Conservation (phyloP, 2,888 invertebrate species). For the Drosophila lacicola region DNA sequence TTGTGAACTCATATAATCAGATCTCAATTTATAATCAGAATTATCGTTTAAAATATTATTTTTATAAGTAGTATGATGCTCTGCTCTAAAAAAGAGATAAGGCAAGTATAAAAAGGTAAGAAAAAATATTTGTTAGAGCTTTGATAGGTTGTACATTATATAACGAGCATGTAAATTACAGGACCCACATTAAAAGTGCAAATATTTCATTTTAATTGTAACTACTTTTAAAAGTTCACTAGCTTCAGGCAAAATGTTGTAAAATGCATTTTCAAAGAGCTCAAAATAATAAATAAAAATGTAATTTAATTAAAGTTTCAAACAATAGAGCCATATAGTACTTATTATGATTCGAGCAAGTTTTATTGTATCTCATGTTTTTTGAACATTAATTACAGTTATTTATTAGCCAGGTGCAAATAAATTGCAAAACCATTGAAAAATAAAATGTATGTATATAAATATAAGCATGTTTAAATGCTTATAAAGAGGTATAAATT, state of each 20-base stretch:
- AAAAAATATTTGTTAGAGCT: no score
- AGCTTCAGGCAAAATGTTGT: not conserved
- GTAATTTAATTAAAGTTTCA: slow-evolving; percentile 25
- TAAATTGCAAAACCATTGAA: slow-evolving; percentile 46
- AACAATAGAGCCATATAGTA: slow-evolving; percentile 5
- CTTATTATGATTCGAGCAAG: not conserved
- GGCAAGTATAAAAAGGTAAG: no score
- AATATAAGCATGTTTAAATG: slow-evolving; percentile 45
- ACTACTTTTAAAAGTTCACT: no score
- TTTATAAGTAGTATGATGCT: no score
- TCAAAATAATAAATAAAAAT: slow-evolving; percentile 10
- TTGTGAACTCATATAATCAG: not conserved
- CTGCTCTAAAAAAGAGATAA: no score
- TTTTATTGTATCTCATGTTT: slow-evolving; percentile 31
- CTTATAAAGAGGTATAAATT: slow-evolving; percentile 52
- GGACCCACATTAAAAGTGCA: no score
- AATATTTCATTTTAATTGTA: no score
- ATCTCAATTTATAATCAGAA: not conserved
- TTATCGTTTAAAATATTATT: no score
- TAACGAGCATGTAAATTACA: no score
- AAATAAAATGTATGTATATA: slow-evolving; percentile 23
- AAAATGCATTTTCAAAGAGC: slow-evolving; percentile 21
- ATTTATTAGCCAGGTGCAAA: slow-evolving; percentile 66
- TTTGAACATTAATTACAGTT: slow-evolving; percentile 64
- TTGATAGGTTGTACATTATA: no score